A percentile compares a stretch with the other conserved stretches of the same genome.
phyloP scores from a whole-genome alignment of 2,113 vertebrate genomes.

The Sarotherodon lohbergeri region DNA sequence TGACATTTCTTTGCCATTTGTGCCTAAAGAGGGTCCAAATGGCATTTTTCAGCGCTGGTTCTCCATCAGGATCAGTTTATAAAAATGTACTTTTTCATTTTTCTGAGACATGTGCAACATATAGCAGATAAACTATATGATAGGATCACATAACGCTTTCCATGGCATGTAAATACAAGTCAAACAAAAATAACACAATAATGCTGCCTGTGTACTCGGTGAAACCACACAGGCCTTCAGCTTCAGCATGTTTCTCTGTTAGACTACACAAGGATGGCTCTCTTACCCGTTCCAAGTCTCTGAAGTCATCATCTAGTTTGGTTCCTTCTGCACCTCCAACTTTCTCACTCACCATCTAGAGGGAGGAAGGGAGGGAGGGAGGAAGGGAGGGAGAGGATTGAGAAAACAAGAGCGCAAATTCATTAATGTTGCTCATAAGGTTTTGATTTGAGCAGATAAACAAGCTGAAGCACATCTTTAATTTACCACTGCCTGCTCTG shows the following conservation, averaged over 20 bases:
- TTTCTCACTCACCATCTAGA: constrained; percentile 94
- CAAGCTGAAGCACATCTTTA: not conserved
- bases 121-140: not conserved
- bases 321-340: constrained; percentile 96
- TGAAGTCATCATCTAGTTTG: constrained; percentile 95
- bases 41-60: not conserved
- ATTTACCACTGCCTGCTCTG: not conserved
- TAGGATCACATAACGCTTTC: fast-evolving
- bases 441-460: constrained; percentile 6
- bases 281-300: constrained; percentile 90
- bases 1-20: not conserved
- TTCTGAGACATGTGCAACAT: not conserved
- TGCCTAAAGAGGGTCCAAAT: not conserved
- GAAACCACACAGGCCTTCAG: not conserved
- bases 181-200: not conserved
- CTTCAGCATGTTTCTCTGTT: not conserved
- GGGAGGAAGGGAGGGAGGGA: not conserved
- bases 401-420: not conserved
- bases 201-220: not conserved
- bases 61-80: not conserved
- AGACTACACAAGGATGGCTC: not conserved
- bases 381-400: not conserved
- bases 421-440: constrained; percentile 1
- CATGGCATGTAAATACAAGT: not conserved
- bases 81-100: not conserved